Evolutionary conservation across 2,888 invertebrate genomes (phyloP), one percentile per base, ranked within the genome.

Genomic region (Caenorhabditis sulstoni): DNA sequence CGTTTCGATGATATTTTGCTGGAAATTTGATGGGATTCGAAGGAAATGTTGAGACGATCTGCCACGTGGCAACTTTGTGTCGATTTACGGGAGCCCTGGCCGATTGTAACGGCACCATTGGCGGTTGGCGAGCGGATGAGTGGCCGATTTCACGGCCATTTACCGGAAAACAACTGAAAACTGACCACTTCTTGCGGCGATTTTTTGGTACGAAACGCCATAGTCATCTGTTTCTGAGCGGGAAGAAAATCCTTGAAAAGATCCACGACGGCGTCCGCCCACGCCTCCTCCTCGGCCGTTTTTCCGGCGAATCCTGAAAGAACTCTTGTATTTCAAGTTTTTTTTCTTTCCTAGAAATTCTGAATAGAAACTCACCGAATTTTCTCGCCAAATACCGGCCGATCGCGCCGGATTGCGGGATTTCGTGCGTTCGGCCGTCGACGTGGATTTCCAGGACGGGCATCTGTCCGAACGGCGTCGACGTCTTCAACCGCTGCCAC

Each of bases 211-310:
- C 45, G 20, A 3, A 59, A 22, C 22, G 59, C 59, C 22, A 18
- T 14, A n/a, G 14, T 44, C 16, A 22, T 29, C 35, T 29, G 62
- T 18, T 35, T 22, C n/a, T 49, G 35, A 35, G 45, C 22, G 16
- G n/a, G 11, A 18, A 50, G 22, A 16, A 64, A 64, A 22, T 64
- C 62, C n/a, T 64, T 64, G 50, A 50, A 64, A 4, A 39, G n/a
- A 39, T 64, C 62, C 20, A 52, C 49, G 22, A 64, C 22, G 1
- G 18, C 50, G 18, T 64, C 62, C 3, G 20, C 50, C 16, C 9
- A 29, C 11, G 52, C 52, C 20, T 52, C 52, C 29, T 52, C 52
- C n/a, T 20, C 22, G 7, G 52, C 29, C 1, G 29, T 52, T 35
- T 52, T 52, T 14, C 52, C 52, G 16, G 52, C 52, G 35, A 52